A percentile compares a stretch with the other conserved stretches of the same genome.
Conservation (phyloP, 1,140 invertebrate species). For the Zaprionus lachaisei region DNA sequence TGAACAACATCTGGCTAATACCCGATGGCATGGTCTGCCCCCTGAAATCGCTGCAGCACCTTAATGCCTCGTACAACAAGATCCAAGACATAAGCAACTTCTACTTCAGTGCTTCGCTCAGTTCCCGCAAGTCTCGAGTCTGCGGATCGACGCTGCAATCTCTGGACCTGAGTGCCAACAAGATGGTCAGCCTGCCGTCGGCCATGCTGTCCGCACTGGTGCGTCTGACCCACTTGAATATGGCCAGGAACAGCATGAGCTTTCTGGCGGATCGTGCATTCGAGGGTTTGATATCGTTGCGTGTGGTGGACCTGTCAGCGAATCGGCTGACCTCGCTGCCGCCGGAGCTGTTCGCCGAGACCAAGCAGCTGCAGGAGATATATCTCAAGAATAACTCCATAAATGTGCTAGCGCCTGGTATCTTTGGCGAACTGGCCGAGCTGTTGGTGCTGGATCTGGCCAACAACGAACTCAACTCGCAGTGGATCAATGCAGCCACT, state of each 20-base stretch:
- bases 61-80: conserved; percentile 93
- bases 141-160: conserved; percentile 90
- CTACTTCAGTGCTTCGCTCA: conserved; percentile 88
- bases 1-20: conserved; percentile 94
- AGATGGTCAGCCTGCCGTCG: conserved; percentile 91
- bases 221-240: conserved; percentile 87
- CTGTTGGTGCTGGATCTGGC: conserved; percentile 93
- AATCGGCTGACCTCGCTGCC: conserved; percentile 93
- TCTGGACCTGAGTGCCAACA: conserved; percentile 93
- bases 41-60: conserved; percentile 89
- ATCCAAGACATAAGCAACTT: conserved; percentile 91
- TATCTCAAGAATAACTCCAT: conserved; percentile 95
- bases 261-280: conserved; percentile 92
- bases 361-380: conserved; percentile 92
- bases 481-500: conserved; percentile 94
- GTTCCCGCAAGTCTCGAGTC: conserved; percentile 86
- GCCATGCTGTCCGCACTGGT: conserved; percentile 90
- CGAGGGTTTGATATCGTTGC: conserved; percentile 91
- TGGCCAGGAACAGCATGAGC: conserved; percentile 89
- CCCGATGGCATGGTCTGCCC: conserved; percentile 93
- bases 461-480: conserved; percentile 93
- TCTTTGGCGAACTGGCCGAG: conserved; percentile 93
- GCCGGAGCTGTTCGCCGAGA: conserved; percentile 92
- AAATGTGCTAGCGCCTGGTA: conserved; percentile 92
- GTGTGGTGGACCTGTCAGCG: conserved; percentile 91